Conservation (phyloP, 2,113 vertebrate genomes). For the Circaetus gallicus region DNA sequence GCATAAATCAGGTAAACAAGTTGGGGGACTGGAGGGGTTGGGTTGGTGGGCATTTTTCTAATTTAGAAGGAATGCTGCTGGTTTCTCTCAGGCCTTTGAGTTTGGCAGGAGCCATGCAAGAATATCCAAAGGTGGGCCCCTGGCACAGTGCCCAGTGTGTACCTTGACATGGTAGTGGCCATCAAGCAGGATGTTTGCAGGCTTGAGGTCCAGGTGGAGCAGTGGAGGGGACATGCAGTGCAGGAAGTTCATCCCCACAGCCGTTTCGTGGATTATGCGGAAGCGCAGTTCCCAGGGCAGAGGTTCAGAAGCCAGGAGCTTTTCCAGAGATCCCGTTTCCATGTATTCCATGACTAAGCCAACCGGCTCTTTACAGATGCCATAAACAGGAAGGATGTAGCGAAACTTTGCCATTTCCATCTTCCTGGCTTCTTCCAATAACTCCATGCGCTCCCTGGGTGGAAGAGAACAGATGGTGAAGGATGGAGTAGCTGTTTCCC, state of each 20-base stretch:
- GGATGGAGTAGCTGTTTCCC: background rate
- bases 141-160: fast-evolving
- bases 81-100: background rate
- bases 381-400: constrained; percentile 93
- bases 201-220: constrained; percentile 96
- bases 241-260: constrained; percentile 98
- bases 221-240: constrained; percentile 95
- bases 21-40: background rate
- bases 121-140: background rate
- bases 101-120: background rate
- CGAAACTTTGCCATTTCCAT: constrained; percentile 98
- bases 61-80: background rate
- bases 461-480: background rate
- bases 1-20: background rate
- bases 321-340: constrained; percentile 95
- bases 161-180: constrained; percentile 98
- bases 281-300: constrained; percentile 95
- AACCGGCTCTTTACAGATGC: constrained; percentile 90
- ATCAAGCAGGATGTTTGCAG: constrained; percentile 95
- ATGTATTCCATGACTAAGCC: constrained; percentile 98
- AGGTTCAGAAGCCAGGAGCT: constrained; percentile 85
- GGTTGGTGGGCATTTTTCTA: background rate
- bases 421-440: constrained; percentile 94
- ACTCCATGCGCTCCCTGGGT: constrained; percentile 87
- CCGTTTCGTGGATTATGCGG: constrained; percentile 92